These are phyloP conservation scores for Watsonalla binaria DNA, from an alignment of 2,888 invertebrate species.

Conservation along the genomic window DNA sequence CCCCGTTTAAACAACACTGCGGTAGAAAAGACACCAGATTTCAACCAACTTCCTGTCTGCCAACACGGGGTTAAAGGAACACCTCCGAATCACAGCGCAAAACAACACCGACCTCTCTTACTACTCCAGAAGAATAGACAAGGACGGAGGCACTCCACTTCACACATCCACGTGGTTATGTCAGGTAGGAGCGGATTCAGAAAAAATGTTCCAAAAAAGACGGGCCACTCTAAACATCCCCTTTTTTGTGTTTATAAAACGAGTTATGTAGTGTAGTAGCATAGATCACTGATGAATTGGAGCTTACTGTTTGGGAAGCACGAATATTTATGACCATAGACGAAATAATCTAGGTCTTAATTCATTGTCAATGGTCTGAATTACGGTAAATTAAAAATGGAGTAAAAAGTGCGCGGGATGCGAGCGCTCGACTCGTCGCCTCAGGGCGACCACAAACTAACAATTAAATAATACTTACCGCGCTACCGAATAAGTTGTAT, in stretches of 20 bases:
- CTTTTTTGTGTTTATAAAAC: conserved; percentile 70
- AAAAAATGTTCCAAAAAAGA: conserved; percentile 64
- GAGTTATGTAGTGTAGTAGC: conserved; percentile 53
- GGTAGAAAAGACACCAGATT: conserved; percentile 74
- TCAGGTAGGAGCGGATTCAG: conserved; percentile 69
- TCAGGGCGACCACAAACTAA: conserved; percentile 57
- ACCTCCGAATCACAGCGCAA: conserved; percentile 45
- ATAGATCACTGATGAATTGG: conserved; percentile 47
- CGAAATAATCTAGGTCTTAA: conserved; percentile 7
- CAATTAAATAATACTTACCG: conserved; percentile 74
- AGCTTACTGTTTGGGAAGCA: conserved; percentile 29
- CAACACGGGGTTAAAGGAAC: conserved; percentile 45
- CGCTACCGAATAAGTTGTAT: conserved; percentile 71
- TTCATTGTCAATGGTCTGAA: conserved; percentile 31
- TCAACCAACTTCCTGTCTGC: conserved; percentile 69
- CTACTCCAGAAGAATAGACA: conserved; percentile 27
- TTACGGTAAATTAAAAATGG: conserved; percentile 36
- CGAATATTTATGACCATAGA: neutral
- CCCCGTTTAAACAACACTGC: conserved; percentile 62
- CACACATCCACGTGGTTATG: conserved; percentile 63
- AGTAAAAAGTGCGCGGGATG: conserved; percentile 31
- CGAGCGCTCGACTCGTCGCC: conserved; percentile 42
- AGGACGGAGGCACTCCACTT: conserved; percentile 41
- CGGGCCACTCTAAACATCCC: conserved; percentile 73
- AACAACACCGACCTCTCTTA: conserved; percentile 43